Percentiles rank a stretch among this genome's conserved stretches.
phyloP scores from a whole-genome alignment of 2,113 vertebrate genomes.

The Sporophila hypoxantha region DNA sequence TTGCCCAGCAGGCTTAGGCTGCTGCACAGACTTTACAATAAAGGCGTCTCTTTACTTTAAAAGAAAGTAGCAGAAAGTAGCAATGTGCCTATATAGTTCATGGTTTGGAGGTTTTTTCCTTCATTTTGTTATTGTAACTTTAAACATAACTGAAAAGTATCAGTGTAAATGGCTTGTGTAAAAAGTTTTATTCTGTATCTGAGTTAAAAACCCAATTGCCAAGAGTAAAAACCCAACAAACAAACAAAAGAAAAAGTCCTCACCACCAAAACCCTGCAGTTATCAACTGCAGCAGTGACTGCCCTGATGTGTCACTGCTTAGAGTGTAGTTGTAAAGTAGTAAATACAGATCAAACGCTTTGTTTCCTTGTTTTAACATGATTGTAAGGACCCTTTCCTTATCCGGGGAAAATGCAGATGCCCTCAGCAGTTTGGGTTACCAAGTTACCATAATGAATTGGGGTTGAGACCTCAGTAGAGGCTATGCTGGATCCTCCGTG shows the following conservation, averaged over 20 bases:
- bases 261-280: rapidly evolving
- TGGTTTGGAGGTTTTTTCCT: not conserved
- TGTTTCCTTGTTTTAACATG: not conserved
- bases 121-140: not conserved
- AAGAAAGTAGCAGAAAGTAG: not conserved
- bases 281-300: not conserved
- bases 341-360: not conserved
- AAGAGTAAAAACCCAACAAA: not conserved
- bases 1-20: not conserved
- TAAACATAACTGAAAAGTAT: not conserved
- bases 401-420: not conserved
- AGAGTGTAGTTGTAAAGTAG: not conserved
- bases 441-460: not conserved
- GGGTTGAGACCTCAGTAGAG: not conserved
- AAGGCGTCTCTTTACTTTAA: not conserved
- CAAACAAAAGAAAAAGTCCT: not conserved
- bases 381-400: not conserved
- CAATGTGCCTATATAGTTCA: not conserved
- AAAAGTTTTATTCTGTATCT: not conserved
- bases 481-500: not conserved
- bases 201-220: not conserved
- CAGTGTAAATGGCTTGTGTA: not conserved
- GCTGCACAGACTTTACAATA: not conserved
- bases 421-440: not conserved
- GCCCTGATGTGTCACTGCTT: not conserved